Base-by-base conservation (phyloP, 1,140 invertebrate genomes). In the Varroa destructor region DNA sequence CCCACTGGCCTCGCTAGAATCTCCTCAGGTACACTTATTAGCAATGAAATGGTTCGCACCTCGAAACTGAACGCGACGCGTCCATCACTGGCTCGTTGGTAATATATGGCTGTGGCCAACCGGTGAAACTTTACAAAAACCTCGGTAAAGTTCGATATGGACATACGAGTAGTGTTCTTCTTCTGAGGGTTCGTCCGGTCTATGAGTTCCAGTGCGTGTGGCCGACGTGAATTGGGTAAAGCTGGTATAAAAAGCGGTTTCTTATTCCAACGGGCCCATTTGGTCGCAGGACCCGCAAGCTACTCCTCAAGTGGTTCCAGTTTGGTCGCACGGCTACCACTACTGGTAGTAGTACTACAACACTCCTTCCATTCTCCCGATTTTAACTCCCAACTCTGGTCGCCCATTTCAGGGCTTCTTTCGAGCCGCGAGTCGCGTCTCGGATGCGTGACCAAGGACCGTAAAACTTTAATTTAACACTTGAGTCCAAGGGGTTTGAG, bases 381-480 rank as follows among this genome's bases (percentile, higher is more conserved):
- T 51, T 8, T 51, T 8, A 51, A 8, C 46, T 51, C 46, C 46
- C 46, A 8, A 8, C 46, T 51, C 46, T 51, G 4, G 46, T 51
- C 46, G 3, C 4, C 46, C 46, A 51, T 43, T 67, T 67, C 61
- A n/a, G 55, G 10, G 25, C 12, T 67, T 67, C 61, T 46, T 40
- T 67, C 61, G 14, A n/a, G 61, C 61, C 36, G n/a, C 61, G 36
- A 25, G 61, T 8, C 8, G 46, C 25, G 25, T 25, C 25, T 51
- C 46, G 46, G 40, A 37, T 67, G 61, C 61, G 61, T 67, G 61
- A 67, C 61, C 61, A 67, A 67, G 61, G 40, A 37, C 61, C 61
- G 61, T 67, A 67, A 67, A 67, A 67, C 61, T 67, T 37, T 67
- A 46, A 37, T 67, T 67, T 40, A 51, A 51, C 46, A 8, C 46